phyloP scores from a whole-genome alignment of 1,140 invertebrate species.

The Musca domestica region DNA sequence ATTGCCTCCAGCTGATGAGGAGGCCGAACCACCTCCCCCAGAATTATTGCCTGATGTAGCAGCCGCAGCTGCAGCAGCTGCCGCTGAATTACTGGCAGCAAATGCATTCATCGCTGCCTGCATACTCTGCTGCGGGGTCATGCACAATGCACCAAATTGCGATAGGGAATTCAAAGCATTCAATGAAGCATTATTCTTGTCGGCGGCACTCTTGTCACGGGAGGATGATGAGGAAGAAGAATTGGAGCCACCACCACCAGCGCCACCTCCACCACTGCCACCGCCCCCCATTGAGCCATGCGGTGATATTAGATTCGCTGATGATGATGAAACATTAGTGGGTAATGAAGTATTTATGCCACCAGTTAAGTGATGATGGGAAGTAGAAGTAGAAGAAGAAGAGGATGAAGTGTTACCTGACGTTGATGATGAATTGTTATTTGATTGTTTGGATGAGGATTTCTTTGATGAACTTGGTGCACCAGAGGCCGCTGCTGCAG shows the following conservation, averaged over 20 bases:
- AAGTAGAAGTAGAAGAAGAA: not conserved
- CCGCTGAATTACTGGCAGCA: slow-evolving; percentile 39
- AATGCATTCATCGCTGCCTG: slow-evolving; percentile 54
- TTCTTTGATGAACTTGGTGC: slow-evolving; percentile 41
- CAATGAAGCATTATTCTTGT: slow-evolving; percentile 50
- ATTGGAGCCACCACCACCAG: slow-evolving; percentile 6
- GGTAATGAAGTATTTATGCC: not conserved
- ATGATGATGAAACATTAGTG: slow-evolving; percentile 1
- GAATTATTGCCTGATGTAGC: slow-evolving; percentile 10
- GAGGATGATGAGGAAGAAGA: slow-evolving; percentile 10
- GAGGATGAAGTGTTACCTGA: not conserved
- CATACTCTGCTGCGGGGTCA: slow-evolving; percentile 52
- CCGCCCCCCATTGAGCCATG: slow-evolving; percentile 31
- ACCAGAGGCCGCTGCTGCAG: slow-evolving; percentile 37
- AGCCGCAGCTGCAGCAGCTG: slow-evolving; percentile 25
- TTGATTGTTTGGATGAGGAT: slow-evolving; percentile 41
- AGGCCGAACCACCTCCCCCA: slow-evolving; percentile 31
- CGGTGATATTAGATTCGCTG: slow-evolving; percentile 36
- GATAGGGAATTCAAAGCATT: slow-evolving; percentile 51
- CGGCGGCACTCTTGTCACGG: slow-evolving; percentile 32
- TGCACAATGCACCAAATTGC: slow-evolving; percentile 48
- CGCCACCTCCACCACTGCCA: slow-evolving; percentile 14
- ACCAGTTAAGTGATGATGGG: not conserved
- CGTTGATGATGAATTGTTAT: not conserved
- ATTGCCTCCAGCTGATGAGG: slow-evolving; percentile 30